phyloP scores from a whole-genome alignment of 2,888 invertebrate species.

The Himalopsyche japonica region DNA sequence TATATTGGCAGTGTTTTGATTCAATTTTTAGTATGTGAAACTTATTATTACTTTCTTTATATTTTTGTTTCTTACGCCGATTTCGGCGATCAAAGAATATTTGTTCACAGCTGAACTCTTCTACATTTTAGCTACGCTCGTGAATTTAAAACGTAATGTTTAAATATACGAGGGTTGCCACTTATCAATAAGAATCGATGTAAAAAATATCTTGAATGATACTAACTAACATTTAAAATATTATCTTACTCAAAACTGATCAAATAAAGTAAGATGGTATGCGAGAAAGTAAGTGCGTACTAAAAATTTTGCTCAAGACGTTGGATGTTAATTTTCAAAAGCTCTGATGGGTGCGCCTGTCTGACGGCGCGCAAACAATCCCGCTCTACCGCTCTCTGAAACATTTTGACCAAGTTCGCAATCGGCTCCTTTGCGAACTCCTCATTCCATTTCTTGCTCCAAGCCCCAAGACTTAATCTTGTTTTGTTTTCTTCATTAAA shows the following conservation, averaged over 20 bases:
- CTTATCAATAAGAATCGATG: too few species aligned
- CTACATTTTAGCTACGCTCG: too few species aligned
- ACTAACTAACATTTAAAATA: too few species aligned
- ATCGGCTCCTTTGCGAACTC: neutral
- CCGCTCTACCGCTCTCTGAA: neutral
- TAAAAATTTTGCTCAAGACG: neutral
- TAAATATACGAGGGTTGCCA: too few species aligned
- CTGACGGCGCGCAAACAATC: neutral
- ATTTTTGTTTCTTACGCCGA: too few species aligned
- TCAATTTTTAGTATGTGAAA: too few species aligned
- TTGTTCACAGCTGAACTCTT: too few species aligned
- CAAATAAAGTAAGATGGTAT: neutral
- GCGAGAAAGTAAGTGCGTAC: neutral
- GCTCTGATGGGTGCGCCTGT: neutral
- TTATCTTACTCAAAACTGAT: neutral
- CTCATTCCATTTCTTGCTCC: neutral
- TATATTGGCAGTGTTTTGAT: too few species aligned
- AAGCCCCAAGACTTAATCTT: neutral
- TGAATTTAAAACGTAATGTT: too few species aligned
- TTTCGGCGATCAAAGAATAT: too few species aligned
- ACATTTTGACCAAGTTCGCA: neutral
- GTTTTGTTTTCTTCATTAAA: neutral
- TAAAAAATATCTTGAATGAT: too few species aligned
- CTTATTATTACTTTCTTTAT: too few species aligned
- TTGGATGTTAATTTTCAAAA: neutral